A percentile compares a stretch with the other conserved stretches of the same genome.
phyloP scores from a whole-genome alignment of 2,888 invertebrate species.

The Synanthedon vespiformis region DNA sequence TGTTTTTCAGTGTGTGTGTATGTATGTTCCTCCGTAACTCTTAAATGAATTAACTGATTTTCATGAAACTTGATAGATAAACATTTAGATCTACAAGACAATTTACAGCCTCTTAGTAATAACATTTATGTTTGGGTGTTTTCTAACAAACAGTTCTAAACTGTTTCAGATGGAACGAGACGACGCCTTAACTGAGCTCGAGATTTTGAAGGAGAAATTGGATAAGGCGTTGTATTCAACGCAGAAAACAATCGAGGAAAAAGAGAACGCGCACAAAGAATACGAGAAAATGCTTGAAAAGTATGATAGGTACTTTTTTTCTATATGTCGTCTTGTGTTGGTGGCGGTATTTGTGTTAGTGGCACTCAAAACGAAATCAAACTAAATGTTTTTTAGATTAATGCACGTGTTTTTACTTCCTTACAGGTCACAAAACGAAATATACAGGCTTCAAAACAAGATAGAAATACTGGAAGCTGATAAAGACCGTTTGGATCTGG shows the following conservation, averaged over 20 bases:
- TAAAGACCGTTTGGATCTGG: slow-evolving; percentile 85
- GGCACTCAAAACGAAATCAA: slow-evolving; percentile 6
- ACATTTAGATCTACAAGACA: too few species aligned
- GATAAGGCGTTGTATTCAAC: slow-evolving; percentile 87
- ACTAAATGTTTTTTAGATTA: slow-evolving; percentile 5
- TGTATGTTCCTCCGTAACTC: too few species aligned
- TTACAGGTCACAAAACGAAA: slow-evolving; percentile 87
- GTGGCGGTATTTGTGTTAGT: slow-evolving; percentile 27
- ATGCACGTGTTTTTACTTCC: slow-evolving; percentile 4
- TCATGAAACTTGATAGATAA: too few species aligned
- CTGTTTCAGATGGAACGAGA: slow-evolving; percentile 83
- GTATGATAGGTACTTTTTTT: slow-evolving; percentile 80
- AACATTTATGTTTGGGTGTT: not conserved
- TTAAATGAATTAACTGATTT: too few species aligned
- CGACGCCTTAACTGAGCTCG: slow-evolving; percentile 85
- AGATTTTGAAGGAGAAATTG: slow-evolving; percentile 88
- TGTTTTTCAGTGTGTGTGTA: too few species aligned
- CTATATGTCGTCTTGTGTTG: slow-evolving; percentile 55
- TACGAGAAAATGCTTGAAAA: slow-evolving; percentile 93
- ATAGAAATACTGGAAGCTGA: slow-evolving; percentile 90
- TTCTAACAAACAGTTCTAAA: slow-evolving; percentile 1
- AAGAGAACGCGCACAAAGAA: slow-evolving; percentile 89
- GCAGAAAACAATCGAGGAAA: slow-evolving; percentile 88
- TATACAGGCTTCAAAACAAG: slow-evolving; percentile 89
- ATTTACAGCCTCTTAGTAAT: too few species aligned